These are phyloP conservation scores for Epistrophe grossulariae DNA, from an alignment of 2,888 invertebrate species.

Conservation along the genomic window DNA sequence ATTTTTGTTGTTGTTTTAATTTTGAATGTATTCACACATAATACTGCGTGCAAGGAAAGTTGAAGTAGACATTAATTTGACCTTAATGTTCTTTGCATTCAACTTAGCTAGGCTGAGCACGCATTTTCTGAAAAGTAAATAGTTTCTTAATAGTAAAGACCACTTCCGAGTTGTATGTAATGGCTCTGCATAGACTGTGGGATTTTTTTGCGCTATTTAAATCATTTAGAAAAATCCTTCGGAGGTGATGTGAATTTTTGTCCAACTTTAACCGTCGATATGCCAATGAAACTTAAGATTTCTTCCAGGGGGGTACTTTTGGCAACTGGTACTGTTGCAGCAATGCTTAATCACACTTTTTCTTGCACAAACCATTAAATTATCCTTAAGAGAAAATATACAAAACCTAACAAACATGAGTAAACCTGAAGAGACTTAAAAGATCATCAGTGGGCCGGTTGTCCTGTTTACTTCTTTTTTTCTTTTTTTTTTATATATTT, in stretches of 20 bases:
- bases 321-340: too few species aligned
- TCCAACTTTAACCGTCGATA: too few species aligned
- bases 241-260: too few species aligned
- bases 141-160: conserved; percentile 20
- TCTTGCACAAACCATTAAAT: not conserved
- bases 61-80: conserved; percentile 48
- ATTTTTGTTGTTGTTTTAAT: not conserved
- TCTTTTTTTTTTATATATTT: conserved; percentile 11
- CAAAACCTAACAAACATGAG: not conserved
- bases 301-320: too few species aligned
- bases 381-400: not conserved
- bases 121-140: conserved; percentile 31
- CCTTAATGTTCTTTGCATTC: conserved; percentile 49
- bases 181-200: not conserved
- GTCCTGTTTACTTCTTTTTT: conserved; percentile 3
- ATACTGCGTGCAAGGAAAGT: conserved; percentile 40
- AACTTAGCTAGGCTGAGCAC: conserved; percentile 47
- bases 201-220: too few species aligned
- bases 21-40: conserved; percentile 1
- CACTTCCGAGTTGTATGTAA: not conserved
- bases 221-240: too few species aligned
- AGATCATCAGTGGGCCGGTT: conserved; percentile 29
- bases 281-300: too few species aligned
- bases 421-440: conserved; percentile 21
- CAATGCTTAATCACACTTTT: not conserved